Conservation (phyloP, 2,113 vertebrate species). For the Sialia sialis region DNA sequence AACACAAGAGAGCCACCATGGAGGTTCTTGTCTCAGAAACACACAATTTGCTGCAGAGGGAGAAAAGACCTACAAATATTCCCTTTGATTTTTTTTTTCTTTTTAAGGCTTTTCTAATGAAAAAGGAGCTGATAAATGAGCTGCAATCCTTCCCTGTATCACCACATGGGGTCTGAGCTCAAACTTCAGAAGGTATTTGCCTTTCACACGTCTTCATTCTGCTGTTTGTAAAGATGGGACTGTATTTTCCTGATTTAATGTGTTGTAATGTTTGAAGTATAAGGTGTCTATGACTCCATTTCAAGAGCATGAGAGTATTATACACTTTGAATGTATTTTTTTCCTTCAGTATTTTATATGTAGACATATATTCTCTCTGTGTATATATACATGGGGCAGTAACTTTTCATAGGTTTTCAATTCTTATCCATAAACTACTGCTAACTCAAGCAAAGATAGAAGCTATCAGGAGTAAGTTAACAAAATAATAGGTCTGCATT, state of each 20-base stretch:
- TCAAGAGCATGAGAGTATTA: background rate
- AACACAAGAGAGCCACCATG: constrained; percentile 30
- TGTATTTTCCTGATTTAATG: background rate
- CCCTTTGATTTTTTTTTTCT: background rate
- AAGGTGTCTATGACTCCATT: background rate
- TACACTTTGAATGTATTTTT: accelerated
- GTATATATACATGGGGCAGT: background rate
- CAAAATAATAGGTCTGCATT: background rate
- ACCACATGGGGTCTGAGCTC: background rate
- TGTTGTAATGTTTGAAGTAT: background rate
- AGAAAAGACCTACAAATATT: background rate
- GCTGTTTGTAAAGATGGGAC: background rate
- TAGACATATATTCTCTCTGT: background rate
- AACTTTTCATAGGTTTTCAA: background rate
- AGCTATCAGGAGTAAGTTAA: background rate
- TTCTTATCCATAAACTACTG: background rate
- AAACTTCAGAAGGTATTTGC: background rate
- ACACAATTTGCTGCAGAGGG: constrained; percentile 22
- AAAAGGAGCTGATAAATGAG: background rate
- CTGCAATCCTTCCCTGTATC: background rate
- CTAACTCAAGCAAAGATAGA: background rate
- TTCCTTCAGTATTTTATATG: background rate
- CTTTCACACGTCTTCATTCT: background rate
- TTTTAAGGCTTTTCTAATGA: background rate
- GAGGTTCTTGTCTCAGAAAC: constrained; percentile 26